Evolutionary conservation across 2,888 invertebrate genomes (phyloP), one percentile per base, ranked within the genome.

Genomic region (Trachelus tabidus): DNA sequence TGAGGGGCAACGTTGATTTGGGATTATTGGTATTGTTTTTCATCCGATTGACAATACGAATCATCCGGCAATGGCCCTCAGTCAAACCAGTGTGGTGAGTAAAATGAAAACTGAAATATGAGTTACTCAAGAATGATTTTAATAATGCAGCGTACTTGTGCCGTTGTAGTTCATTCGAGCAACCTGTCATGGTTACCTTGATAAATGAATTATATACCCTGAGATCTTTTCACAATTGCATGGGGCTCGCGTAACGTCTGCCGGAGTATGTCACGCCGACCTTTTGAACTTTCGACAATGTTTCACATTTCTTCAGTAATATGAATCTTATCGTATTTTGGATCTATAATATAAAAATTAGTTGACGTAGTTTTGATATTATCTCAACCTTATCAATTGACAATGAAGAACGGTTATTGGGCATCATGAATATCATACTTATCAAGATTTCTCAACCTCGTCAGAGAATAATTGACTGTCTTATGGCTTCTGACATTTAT

Each of bases 81-180:
- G 95, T 93, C 95, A 95, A 92, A 92, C 94, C 87, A 93, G 95
- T 89, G 95, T 95, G 92, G 93, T 94, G 90, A 94, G 93, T 93
- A 89, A 23, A 83, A 69, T 76, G 82, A 82, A 69, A 83, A 84
- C 78, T 73, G 71, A 73, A 78, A 68, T 37, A 78, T 73, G 75
- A 78, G 68, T 33, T 31, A 34, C 31, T 33, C 71, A 33, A 31
- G 71, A 71, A 34, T 71, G 71, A 71, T 34, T 34, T 31, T 71
- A 23, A 71, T 33, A 71, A 71, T 71, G 71, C 71, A 71, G 71
- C 71, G 75, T 78, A 75, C 78, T 78, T 76, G 77, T 79, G 78
- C 74, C 74, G 68, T 68, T 75, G 75, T 56, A 31, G n/a, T 31
- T n/a, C 30, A 75, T 33, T 75, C 35, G 9, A 77, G 69, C 73